Evolutionary conservation across 92 coral and sea anemone species (phyloP).

Genomic region (Palythoa grandis): DNA sequence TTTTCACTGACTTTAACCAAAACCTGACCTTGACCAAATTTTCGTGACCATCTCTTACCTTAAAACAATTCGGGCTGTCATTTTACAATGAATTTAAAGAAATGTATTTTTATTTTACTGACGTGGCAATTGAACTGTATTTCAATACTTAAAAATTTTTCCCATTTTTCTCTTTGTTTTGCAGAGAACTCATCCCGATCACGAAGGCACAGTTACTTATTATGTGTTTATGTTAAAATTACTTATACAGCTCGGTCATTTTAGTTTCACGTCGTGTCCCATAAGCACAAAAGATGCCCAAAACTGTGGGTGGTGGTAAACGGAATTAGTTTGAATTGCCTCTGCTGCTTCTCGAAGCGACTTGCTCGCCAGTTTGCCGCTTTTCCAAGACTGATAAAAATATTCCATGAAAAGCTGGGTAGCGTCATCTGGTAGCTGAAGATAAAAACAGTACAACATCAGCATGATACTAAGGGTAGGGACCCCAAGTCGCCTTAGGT

Average conservation of each 20-base stretch:
- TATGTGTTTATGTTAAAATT: background rate
- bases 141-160: too few species aligned
- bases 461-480: background rate
- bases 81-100: too few species aligned
- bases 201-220: too few species aligned
- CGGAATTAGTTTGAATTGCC: background rate
- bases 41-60: too few species aligned
- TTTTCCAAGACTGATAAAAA: background rate
- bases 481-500: too few species aligned
- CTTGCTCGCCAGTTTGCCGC: conserved; percentile 8
- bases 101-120: too few species aligned
- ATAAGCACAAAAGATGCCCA: conserved; percentile 21
- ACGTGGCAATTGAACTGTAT: too few species aligned
- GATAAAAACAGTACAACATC: background rate
- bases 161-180: background rate
- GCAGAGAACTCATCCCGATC: too few species aligned
- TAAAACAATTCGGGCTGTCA: too few species aligned
- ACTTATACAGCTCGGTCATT: background rate
- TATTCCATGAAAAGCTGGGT: conserved; percentile 12
- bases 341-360: conserved; percentile 18
- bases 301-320: background rate
- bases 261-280: conserved; percentile 9
- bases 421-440: conserved; percentile 26
- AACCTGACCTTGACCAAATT: too few species aligned
- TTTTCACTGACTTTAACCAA: too few species aligned